Percentiles rank a stretch among this genome's conserved stretches.
Conservation (phyloP, 1,140 invertebrate genomes). For the Zaprionus vittiger region DNA sequence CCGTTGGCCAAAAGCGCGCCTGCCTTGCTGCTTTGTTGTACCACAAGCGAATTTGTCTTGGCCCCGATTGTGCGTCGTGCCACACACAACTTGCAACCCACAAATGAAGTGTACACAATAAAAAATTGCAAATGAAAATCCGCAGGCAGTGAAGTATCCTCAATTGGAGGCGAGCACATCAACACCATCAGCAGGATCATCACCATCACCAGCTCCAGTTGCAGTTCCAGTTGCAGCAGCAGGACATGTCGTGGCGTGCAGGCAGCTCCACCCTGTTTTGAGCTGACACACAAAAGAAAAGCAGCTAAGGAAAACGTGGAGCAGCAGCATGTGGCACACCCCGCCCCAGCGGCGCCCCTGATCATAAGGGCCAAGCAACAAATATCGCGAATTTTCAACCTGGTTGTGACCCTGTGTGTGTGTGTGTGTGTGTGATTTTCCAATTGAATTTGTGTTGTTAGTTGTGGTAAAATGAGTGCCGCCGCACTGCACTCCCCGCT, state of each 20-base stretch:
- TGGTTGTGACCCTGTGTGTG: background rate
- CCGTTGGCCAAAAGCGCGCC: background rate
- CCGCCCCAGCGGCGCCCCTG: slow-evolving; percentile 3
- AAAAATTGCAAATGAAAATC: slow-evolving; percentile 17
- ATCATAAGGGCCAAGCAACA: slow-evolving; percentile 8
- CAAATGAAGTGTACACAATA: slow-evolving; percentile 48
- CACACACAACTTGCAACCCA: slow-evolving; percentile 11
- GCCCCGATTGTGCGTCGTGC: slow-evolving; percentile 58
- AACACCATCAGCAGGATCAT: background rate
- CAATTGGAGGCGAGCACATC: background rate
- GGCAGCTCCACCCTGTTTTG: slow-evolving; percentile 44
- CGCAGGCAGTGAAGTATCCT: background rate
- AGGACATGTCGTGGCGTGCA: slow-evolving; percentile 2
- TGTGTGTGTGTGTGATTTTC: background rate
- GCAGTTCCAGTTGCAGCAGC: background rate
- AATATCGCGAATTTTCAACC: background rate
- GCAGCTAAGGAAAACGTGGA: background rate
- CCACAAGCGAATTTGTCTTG: slow-evolving; percentile 78
- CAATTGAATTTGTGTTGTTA: background rate
- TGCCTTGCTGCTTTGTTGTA: slow-evolving; percentile 54
- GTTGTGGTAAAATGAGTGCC: background rate
- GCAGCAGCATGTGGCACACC: slow-evolving; percentile 22
- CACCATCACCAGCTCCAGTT: background rate
- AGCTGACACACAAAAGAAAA: slow-evolving; percentile 23
- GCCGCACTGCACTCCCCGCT: slow-evolving; percentile 33